Percentiles rank a stretch among this genome's conserved stretches.
phyloP scores from a whole-genome alignment of 2,888 invertebrate genomes.

The Helobdella robusta region DNA sequence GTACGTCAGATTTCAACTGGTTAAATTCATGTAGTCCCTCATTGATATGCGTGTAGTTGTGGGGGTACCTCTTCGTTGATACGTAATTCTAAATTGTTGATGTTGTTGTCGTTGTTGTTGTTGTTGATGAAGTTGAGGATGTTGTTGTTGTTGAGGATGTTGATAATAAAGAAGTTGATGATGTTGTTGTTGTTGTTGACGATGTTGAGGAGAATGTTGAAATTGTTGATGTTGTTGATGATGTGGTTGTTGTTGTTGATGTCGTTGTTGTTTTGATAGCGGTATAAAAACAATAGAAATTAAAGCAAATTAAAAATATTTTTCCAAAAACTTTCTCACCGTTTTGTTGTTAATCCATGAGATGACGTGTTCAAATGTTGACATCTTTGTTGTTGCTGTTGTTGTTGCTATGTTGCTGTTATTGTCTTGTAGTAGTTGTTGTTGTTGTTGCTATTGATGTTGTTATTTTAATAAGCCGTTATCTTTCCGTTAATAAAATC shows the following conservation, averaged over 20 bases:
- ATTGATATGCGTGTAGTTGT: constrained; percentile 7
- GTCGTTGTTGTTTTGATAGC: too few relatives aligned
- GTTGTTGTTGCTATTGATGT: constrained; percentile 9
- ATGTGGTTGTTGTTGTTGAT: too few relatives aligned
- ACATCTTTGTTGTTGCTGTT: neutral
- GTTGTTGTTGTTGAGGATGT: too few relatives aligned
- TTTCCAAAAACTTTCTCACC: neutral
- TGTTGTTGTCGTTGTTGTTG: constrained; percentile 19
- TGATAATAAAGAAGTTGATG: too few relatives aligned
- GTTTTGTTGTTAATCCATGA: constrained; percentile 7
- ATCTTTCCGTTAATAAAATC: neutral
- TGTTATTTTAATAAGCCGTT: neutral
- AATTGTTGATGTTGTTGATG: too few relatives aligned
- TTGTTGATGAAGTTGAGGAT: constrained; percentile 5
- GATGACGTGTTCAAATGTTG: constrained; percentile 1
- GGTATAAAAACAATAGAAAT: too few relatives aligned
- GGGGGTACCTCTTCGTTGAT: neutral
- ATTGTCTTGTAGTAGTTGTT: too few relatives aligned
- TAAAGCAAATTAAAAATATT: too few relatives aligned
- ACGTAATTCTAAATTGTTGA: neutral
- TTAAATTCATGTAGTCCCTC: neutral
- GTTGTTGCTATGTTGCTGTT: too few relatives aligned
- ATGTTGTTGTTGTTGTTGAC: too few relatives aligned
- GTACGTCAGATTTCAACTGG: neutral
- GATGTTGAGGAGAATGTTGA: too few relatives aligned